These are phyloP conservation scores for Ceratosolen solmsi DNA, from an alignment of 1,140 invertebrate species.

Conservation along the genomic window DNA sequence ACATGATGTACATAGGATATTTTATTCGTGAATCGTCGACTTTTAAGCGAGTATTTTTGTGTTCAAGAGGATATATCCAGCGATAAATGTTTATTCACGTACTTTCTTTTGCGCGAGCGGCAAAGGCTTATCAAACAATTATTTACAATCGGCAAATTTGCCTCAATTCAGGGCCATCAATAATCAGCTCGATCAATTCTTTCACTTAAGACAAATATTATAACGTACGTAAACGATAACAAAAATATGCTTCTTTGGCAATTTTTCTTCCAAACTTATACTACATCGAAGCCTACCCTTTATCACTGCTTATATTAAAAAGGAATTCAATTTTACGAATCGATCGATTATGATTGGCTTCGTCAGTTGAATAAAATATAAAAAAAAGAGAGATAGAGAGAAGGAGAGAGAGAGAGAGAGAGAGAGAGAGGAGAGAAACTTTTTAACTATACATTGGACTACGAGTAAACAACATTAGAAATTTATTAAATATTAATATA, in stretches of 20 bases:
- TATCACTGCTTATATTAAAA: too few species aligned
- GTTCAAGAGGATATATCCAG: constrained; percentile 34
- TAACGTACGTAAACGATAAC: neutral
- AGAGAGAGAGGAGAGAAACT: too few species aligned
- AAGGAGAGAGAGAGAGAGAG: too few species aligned
- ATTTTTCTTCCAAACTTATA: too few species aligned
- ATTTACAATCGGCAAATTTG: constrained; percentile 9
- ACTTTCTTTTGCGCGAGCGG: neutral
- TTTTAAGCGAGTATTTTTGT: constrained; percentile 6
- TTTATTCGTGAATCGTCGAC: neutral
- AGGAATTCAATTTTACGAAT: too few species aligned
- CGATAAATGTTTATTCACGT: neutral
- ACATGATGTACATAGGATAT: neutral
- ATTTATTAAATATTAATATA: too few species aligned
- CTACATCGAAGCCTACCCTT: too few species aligned
- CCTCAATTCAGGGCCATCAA: constrained; percentile 13
- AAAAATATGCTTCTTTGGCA: neutral
- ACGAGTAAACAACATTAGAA: too few species aligned
- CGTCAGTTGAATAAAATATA: too few species aligned
- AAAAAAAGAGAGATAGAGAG: too few species aligned
- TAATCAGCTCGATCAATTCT: neutral
- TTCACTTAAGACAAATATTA: neutral
- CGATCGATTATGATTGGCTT: too few species aligned
- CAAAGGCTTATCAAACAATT: constrained; percentile 14
- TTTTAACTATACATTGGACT: too few species aligned